phyloP scores from a whole-genome alignment of 2,888 invertebrate species.

The Ellobium chinense region DNA sequence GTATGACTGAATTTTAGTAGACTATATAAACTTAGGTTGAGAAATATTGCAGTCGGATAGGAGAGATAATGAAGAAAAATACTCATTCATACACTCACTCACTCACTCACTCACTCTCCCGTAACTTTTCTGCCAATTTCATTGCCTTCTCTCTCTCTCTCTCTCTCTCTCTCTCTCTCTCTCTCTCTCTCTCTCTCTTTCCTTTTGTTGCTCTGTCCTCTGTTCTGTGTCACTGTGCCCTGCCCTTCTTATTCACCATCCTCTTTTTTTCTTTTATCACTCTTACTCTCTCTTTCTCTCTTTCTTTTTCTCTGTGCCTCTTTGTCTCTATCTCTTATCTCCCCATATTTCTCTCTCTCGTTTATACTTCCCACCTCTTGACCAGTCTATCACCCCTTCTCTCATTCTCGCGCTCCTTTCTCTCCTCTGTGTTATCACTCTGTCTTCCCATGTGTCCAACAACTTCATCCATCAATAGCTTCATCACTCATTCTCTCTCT shows the following conservation, averaged over 20 bases:
- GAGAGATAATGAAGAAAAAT: too few relatives aligned
- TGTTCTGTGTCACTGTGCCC: too few relatives aligned
- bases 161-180: background rate
- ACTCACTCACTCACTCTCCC: too few relatives aligned
- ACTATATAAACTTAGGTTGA: too few relatives aligned
- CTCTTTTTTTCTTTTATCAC: background rate
- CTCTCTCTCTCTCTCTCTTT: background rate
- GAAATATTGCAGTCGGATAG: too few relatives aligned
- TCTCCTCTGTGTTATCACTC: too few relatives aligned
- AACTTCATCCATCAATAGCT: background rate
- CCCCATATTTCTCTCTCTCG: background rate
- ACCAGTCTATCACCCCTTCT: too few relatives aligned
- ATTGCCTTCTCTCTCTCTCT: background rate
- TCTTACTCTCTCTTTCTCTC: background rate
- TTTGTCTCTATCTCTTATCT: background rate
- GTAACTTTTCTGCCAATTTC: background rate
- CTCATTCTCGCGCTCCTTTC: background rate
- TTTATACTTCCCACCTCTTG: background rate
- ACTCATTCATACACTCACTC: too few relatives aligned
- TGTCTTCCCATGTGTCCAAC: too few relatives aligned
- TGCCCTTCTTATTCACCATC: background rate
- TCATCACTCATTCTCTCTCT: background rate
- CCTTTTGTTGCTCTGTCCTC: background rate
- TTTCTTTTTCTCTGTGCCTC: background rate
- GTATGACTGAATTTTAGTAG: too few relatives aligned